Base-by-base conservation (phyloP, 2,888 invertebrate species). In the Scotopteryx bipunctaria region DNA sequence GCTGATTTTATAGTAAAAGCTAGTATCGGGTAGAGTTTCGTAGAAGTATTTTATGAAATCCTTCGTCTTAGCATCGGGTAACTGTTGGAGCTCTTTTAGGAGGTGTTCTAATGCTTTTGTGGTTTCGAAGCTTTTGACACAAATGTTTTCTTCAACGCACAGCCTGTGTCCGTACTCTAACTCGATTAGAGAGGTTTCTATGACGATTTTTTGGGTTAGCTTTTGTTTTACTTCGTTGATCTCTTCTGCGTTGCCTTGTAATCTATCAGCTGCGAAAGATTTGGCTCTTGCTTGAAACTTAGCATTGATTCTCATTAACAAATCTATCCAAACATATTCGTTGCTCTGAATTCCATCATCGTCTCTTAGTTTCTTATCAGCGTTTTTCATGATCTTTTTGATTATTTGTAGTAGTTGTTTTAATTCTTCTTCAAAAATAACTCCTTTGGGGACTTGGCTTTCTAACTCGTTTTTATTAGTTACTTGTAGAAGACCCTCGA, bases 271-370 rank as follows among this genome's bases (percentile, higher is more conserved):
- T 0, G 73, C 58, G 16, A 74, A 77, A 1, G 33, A 9, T 0
- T 66, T 52, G 1, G 76, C 66, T 19, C 67, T 65, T 16, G 75
- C 71, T 59, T 83, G 81, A 33, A 82, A 81, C 58, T 66, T 70
- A 0, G 72, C 64, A 49, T 75, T 78, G 6, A 85, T 76, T 61
- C 64, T 81, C 57, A 88, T 88, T 0, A 84, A 50, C 1, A 77
- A 21, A 17, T 73, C 70, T 2, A 62, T 65, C 85, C 84, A 86
- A 3, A 69, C 40, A n/a, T 71, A 69, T 0, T 11, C 27, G 11
- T 27, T 11, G 5, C 46, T 25, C 29, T 69, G 59, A 1, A 65
- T 69, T 0, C 65, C 61, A 0, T 67, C 70, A 0, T 64, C 61
- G 0, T 73, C 67, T 1, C 42, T 61, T 0, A 71, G 32, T 59